Conservation (phyloP, 2,888 invertebrate species). For the Oligia fasciuncula region DNA sequence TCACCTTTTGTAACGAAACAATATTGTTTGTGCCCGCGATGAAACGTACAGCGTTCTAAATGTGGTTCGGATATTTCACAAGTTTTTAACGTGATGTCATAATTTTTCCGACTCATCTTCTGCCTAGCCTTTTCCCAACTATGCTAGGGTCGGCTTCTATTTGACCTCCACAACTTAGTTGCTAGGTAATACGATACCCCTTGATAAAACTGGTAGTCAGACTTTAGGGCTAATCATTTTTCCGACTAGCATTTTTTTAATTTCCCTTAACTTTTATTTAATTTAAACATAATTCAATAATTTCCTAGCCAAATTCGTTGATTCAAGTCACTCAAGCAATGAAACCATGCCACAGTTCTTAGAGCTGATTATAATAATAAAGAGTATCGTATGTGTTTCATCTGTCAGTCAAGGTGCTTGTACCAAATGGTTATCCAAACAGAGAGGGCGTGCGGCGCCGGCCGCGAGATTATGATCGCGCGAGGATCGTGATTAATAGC, state of each 20-base stretch:
- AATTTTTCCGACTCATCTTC: background rate
- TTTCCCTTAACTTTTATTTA: background rate
- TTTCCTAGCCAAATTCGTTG: conserved; percentile 24
- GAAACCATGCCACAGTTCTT: conserved; percentile 32
- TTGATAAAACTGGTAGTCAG: too few species aligned
- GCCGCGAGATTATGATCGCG: conserved; percentile 85
- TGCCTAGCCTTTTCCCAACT: background rate
- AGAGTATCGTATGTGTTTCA: conserved; percentile 60
- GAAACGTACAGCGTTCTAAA: conserved; percentile 17
- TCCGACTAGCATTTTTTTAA: background rate
- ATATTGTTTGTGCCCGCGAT: conserved; percentile 39
- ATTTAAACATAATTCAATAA: conserved; percentile 12
- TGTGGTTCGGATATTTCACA: background rate
- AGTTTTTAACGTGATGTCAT: background rate
- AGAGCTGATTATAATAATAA: conserved; percentile 46
- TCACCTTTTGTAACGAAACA: conserved; percentile 53
- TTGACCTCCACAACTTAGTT: background rate
- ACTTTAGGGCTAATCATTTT: background rate
- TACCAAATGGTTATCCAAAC: conserved; percentile 86
- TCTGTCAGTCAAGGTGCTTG: conserved; percentile 75
- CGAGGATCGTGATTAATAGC: conserved; percentile 86
- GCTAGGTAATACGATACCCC: background rate
- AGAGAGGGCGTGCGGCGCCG: conserved; percentile 83
- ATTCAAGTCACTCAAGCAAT: conserved; percentile 25
- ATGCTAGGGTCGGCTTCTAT: background rate